A percentile compares a stretch with the other conserved stretches of the same genome.
phyloP scores from a whole-genome alignment of 2,113 vertebrate species.

The Chloebia gouldiae region DNA sequence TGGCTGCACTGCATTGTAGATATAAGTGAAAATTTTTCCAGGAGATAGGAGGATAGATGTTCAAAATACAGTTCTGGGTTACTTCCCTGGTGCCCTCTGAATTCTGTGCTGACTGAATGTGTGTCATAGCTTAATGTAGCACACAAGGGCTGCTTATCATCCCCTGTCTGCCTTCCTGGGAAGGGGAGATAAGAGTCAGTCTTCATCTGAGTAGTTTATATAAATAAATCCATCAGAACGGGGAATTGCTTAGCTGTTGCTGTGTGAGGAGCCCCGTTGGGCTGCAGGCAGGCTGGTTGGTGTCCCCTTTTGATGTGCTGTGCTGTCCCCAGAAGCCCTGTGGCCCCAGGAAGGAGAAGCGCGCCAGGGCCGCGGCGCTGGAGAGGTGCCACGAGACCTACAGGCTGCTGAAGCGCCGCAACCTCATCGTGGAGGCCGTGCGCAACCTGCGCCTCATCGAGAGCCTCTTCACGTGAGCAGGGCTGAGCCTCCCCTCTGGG shows the following conservation, averaged over 20 bases:
- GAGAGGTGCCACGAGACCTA: conserved; percentile 84
- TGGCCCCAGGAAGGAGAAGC: conserved; percentile 22
- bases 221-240: neutral
- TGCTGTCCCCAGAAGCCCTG: neutral
- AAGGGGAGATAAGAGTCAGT: neutral
- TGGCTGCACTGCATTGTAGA: neutral
- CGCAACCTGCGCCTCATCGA: conserved; percentile 85
- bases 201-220: neutral
- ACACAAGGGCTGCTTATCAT: neutral
- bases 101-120: neutral
- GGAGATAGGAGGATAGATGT: neutral
- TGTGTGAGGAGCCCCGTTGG: fast-evolving
- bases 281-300: neutral
- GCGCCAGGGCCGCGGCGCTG: neutral
- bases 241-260: neutral
- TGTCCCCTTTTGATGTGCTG: neutral
- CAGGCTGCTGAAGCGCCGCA: conserved; percentile 88
- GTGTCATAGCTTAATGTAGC: neutral
- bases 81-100: neutral
- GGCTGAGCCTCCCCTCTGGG: neutral
- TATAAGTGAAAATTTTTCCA: neutral
- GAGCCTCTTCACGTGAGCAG: conserved; percentile 87
- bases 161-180: neutral
- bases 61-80: neutral
- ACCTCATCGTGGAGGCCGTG: conserved; percentile 90